Base-by-base conservation (phyloP, 2,113 vertebrate genomes). In the Cepphus grylle region DNA sequence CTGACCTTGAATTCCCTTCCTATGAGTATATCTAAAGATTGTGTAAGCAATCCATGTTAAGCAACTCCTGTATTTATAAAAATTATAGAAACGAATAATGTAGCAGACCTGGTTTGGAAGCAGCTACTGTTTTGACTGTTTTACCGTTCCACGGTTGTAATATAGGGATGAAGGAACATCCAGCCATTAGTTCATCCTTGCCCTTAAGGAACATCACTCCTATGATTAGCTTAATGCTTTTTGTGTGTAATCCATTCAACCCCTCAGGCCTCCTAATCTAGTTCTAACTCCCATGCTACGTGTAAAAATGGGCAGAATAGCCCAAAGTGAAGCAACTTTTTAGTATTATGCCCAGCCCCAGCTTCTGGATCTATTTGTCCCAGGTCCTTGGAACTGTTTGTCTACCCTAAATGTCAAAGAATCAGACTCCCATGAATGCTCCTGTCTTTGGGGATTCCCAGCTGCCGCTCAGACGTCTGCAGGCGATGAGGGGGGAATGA, bases 1-100 rank as follows among this genome's bases (percentile, higher is more conserved):
- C 69, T 97, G 97, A 97, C 97, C 97, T 98, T 96, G 94, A 96
- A 96, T 95, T 96, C 83, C 92, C 95, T 95, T 88, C 81, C 88
- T 89, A 27, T 90, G 77, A 96, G 77, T 91, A 65, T 89, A 90
- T 88, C 92, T 87, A 87, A 88, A 93, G 95, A 94, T 82, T 58
- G 8, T 90, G 55, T 70, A 96, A 96, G 93, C 69, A 89, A 82
- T 88, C 78, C 86, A 1, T 87, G 81, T 91, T 95, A 97, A 97
- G 88, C 90, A 97, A 81, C 45, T 77, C 84, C 66, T 96, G 66
- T 92, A 97, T 96, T 97, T 97, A 95, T 97, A 90, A 96, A 97
- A 94, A 59, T 73, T 97, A 86, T 67, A 87, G 79, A 97, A 97
- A 96, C 95, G 30, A 69, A 89, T 96, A 96, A 93, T 38, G 82